Conservation (phyloP, 2,113 vertebrate genomes). For the Phalacrocorax brasilianus region DNA sequence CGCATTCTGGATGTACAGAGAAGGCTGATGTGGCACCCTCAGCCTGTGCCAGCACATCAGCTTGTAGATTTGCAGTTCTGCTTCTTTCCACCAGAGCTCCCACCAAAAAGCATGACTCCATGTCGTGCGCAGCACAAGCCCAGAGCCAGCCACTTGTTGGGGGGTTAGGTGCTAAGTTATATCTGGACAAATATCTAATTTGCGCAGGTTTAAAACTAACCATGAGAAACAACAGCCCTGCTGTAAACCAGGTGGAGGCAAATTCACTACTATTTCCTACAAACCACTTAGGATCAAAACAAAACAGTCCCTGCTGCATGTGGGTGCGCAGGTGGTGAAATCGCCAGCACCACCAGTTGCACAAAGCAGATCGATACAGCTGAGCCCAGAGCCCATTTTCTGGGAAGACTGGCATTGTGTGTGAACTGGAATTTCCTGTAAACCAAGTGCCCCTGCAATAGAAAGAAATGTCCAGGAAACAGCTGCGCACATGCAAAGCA, state of each 20-base stretch:
- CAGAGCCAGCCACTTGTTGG: neutral
- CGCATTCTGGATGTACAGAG: neutral
- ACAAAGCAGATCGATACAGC: neutral
- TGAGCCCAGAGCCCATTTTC: neutral
- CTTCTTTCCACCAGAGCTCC: neutral
- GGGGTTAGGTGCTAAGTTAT: neutral
- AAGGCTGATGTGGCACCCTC: neutral
- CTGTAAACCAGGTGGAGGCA: neutral
- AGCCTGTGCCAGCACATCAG: neutral
- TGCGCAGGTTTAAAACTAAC: neutral
- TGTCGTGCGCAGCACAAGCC: neutral
- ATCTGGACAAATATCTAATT: neutral
- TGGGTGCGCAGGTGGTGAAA: neutral
- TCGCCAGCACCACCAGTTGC: neutral
- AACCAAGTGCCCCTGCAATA: conserved; percentile 39
- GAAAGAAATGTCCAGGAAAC: conserved; percentile 71
- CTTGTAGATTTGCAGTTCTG: neutral
- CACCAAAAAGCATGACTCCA: neutral
- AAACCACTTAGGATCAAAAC: neutral
- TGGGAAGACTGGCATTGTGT: conserved; percentile 48
- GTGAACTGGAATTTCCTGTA: conserved; percentile 63
- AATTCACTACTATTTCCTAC: conserved; percentile 7
- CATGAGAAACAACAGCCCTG: neutral
- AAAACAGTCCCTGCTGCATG: neutral
- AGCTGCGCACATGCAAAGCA: conserved; percentile 67